Percentiles rank a stretch among this genome's conserved stretches.
Conservation (phyloP, 2,888 invertebrate genomes). For the Heterodera filipjevi region DNA sequence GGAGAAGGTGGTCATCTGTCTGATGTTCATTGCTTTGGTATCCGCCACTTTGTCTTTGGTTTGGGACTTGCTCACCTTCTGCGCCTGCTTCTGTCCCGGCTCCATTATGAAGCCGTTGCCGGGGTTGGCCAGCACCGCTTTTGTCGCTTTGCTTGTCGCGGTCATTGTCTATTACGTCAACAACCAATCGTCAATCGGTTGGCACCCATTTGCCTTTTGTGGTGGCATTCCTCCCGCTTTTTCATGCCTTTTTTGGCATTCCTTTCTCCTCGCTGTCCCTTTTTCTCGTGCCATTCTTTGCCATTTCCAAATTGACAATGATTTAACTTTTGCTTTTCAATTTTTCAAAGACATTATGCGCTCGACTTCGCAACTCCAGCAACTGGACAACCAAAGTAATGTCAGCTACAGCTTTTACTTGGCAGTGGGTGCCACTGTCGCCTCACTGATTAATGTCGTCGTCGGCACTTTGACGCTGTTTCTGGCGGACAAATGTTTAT, state of each 20-base stretch:
- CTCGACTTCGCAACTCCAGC: conserved; percentile 12
- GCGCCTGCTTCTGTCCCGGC: conserved; percentile 30
- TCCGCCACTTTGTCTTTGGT: conserved; percentile 13
- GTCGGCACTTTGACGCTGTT: conserved; percentile 25
- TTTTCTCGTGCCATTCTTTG: background rate
- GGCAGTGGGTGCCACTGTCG: conserved; percentile 17
- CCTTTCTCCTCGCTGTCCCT: too few relatives aligned
- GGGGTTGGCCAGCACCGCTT: conserved; percentile 14
- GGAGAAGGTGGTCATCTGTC: conserved; percentile 16
- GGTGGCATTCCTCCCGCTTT: background rate
- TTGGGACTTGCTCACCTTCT: conserved; percentile 27
- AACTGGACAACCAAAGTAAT: conserved; percentile 25
- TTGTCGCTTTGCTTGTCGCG: conserved; percentile 19
- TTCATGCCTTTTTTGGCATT: background rate
- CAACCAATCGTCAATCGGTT: conserved; percentile 21
- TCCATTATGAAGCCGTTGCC: conserved; percentile 30
- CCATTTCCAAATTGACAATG: background rate
- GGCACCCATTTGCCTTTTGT: background rate
- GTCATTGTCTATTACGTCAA: conserved; percentile 24
- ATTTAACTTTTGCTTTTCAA: background rate
- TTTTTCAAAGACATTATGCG: background rate
- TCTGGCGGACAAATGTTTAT: conserved; percentile 29
- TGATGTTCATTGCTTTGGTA: conserved; percentile 18
- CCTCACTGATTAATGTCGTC: conserved; percentile 19
- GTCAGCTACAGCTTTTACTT: conserved; percentile 29